Evolutionary conservation across 1,140 invertebrate species (phyloP).

Genomic region (Zaprionus camerounensis): DNA sequence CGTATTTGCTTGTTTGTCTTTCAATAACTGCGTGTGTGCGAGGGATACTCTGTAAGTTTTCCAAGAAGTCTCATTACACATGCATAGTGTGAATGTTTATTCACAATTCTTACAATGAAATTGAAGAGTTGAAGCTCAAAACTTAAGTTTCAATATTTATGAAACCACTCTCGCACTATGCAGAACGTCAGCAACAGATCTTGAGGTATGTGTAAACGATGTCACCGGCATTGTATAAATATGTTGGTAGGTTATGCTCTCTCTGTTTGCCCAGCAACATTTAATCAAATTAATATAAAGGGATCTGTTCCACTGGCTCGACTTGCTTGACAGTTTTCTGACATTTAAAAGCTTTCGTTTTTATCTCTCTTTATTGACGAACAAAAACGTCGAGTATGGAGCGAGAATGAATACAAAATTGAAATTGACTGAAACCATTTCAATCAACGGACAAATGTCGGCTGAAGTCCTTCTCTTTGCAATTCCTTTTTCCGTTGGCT

Average conservation of each 20-base stretch:
- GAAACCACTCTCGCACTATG: neutral
- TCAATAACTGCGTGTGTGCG: slow-evolving; percentile 65
- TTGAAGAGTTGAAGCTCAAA: neutral
- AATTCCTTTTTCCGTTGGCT: neutral
- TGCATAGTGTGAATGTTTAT: neutral
- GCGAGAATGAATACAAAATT: slow-evolving; percentile 55
- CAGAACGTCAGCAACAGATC: neutral
- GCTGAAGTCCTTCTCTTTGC: slow-evolving; percentile 5
- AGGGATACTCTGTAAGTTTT: slow-evolving; percentile 7
- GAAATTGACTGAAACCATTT: slow-evolving; percentile 35
- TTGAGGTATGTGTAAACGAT: slow-evolving; percentile 25
- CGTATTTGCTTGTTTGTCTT: slow-evolving; percentile 62
- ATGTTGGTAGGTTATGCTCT: slow-evolving; percentile 57
- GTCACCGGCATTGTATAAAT: slow-evolving; percentile 20
- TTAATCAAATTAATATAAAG: slow-evolving; percentile 74
- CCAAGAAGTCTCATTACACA: neutral
- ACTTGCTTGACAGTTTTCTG: slow-evolving; percentile 54
- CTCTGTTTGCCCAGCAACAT: slow-evolving; percentile 61
- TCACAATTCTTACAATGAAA: neutral
- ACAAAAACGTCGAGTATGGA: slow-evolving; percentile 21
- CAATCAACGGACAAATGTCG: slow-evolving; percentile 17
- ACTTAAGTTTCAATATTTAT: neutral
- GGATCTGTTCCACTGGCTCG: slow-evolving; percentile 10
- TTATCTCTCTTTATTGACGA: slow-evolving; percentile 60
- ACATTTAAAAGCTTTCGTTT: slow-evolving; percentile 61